Evolutionary conservation across 1,140 invertebrate genomes (phyloP).

Genomic region (Notospermus geniculatus): DNA sequence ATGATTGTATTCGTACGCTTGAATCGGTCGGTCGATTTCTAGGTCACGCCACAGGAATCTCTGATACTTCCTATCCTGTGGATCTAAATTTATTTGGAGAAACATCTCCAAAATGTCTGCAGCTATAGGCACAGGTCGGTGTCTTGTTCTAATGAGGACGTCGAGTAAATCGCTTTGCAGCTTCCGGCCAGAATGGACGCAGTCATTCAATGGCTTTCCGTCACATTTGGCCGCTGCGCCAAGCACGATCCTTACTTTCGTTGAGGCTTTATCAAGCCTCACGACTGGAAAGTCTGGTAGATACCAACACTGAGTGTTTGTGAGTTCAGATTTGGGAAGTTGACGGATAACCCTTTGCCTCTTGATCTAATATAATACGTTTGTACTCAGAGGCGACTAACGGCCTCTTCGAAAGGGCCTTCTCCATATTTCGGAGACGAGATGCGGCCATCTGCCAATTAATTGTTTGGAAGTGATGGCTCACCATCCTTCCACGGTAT

Average conservation of each 20-base stretch:
- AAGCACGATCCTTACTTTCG: constrained; percentile 24
- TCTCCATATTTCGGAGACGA: constrained; percentile 11
- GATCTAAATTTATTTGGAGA: constrained; percentile 10
- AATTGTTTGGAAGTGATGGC: background rate
- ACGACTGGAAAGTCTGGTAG: constrained; percentile 23
- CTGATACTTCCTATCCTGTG: constrained; percentile 10
- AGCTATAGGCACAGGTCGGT: constrained; percentile 17
- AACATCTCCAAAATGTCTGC: constrained; percentile 26
- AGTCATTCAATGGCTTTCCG: constrained; percentile 18
- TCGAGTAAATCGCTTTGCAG: constrained; percentile 41
- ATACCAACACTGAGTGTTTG: constrained; percentile 8
- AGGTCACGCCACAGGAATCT: constrained; percentile 17
- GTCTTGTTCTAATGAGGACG: constrained; percentile 28
- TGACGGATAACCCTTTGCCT: background rate
- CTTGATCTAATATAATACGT: background rate
- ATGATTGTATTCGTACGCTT: constrained; percentile 17
- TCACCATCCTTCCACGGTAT: constrained; percentile 20
- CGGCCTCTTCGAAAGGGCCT: constrained; percentile 7
- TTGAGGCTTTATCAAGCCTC: constrained; percentile 8
- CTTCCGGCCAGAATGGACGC: constrained; percentile 38
- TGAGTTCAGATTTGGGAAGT: background rate
- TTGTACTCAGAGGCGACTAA: background rate
- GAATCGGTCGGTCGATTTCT: background rate
- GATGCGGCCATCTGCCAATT: background rate
- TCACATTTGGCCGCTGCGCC: constrained; percentile 18